Percentiles rank a stretch among this genome's conserved stretches.
These are phyloP conservation scores for Pseudachorutes palmiensis DNA, from an alignment of 1,140 invertebrate species.

Conservation along the genomic window DNA sequence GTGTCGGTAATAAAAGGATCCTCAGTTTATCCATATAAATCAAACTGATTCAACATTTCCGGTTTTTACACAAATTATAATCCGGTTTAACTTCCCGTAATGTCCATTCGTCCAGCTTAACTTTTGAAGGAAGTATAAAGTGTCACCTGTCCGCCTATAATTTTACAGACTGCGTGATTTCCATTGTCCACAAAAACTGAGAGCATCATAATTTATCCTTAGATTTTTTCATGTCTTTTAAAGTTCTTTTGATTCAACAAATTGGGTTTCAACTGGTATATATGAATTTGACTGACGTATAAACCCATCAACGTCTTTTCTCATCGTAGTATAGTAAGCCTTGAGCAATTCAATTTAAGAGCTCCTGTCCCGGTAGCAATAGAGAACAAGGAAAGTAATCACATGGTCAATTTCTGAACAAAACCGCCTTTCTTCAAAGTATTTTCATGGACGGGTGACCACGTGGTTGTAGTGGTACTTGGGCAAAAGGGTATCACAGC, in stretches of 20 bases:
- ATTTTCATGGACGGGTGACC: constrained; percentile 7
- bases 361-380: too few relatives aligned
- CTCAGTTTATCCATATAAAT: constrained; percentile 33
- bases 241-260: not conserved
- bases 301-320: constrained; percentile 2
- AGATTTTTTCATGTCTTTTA: not conserved
- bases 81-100: constrained; percentile 27
- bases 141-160: constrained; percentile 1
- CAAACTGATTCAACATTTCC: constrained; percentile 35
- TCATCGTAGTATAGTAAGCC: too few relatives aligned
- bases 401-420: constrained; percentile 8
- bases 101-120: not conserved
- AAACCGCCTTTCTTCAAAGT: not conserved
- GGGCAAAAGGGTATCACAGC: not conserved
- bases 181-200: not conserved
- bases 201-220: not conserved
- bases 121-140: not conserved
- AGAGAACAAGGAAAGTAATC: constrained; percentile 4
- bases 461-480: not conserved
- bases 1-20: too few relatives aligned
- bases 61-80: constrained; percentile 31
- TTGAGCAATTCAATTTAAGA: too few relatives aligned
- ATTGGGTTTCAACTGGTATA: not conserved
- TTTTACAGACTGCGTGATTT: not conserved
- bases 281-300: not conserved